A percentile compares a stretch with the other conserved stretches of the same genome.
Evolutionary conservation across 1,140 invertebrate genomes (phyloP).

Genomic region (Phenacoccus solenopsis): DNA sequence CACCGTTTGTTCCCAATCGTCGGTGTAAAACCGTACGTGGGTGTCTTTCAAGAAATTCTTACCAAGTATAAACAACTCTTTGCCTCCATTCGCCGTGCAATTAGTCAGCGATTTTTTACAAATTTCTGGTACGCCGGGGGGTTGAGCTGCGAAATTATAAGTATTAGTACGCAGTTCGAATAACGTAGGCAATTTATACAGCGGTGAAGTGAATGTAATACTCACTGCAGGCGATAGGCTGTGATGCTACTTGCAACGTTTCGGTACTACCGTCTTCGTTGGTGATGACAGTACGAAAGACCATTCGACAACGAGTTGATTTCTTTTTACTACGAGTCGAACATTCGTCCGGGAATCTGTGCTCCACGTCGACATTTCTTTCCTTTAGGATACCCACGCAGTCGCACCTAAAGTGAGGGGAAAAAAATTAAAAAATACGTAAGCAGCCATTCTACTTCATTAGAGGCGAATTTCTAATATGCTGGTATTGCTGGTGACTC

Average conservation of each 20-base stretch:
- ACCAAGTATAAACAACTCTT: constrained; percentile 88
- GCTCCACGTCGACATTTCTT: constrained; percentile 91
- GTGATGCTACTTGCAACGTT: constrained; percentile 82
- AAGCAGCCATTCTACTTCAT: neutral
- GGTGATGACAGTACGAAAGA: constrained; percentile 67
- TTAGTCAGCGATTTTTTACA: constrained; percentile 79
- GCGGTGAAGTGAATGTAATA: neutral
- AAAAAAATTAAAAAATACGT: constrained; percentile 8
- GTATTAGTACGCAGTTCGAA: constrained; percentile 19
- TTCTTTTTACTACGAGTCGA: constrained; percentile 76
- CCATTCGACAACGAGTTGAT: constrained; percentile 86
- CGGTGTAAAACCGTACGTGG: constrained; percentile 64
- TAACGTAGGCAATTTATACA: neutral
- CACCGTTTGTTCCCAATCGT: constrained; percentile 61
- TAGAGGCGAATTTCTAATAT: no score
- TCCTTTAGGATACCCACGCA: constrained; percentile 82
- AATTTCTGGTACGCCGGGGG: constrained; percentile 88
- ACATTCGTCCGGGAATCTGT: constrained; percentile 67
- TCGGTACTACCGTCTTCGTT: constrained; percentile 59
- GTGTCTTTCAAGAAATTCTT: constrained; percentile 96
- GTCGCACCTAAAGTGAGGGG: constrained; percentile 42
- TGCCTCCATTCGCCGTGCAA: constrained; percentile 62
- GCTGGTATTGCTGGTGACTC: no score
- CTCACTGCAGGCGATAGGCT: constrained; percentile 92
- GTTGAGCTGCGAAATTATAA: constrained; percentile 64